Evolutionary conservation across 2,113 vertebrate species (phyloP), one percentile per base, ranked within the genome.

Genomic region (Coturnix japonica): DNA sequence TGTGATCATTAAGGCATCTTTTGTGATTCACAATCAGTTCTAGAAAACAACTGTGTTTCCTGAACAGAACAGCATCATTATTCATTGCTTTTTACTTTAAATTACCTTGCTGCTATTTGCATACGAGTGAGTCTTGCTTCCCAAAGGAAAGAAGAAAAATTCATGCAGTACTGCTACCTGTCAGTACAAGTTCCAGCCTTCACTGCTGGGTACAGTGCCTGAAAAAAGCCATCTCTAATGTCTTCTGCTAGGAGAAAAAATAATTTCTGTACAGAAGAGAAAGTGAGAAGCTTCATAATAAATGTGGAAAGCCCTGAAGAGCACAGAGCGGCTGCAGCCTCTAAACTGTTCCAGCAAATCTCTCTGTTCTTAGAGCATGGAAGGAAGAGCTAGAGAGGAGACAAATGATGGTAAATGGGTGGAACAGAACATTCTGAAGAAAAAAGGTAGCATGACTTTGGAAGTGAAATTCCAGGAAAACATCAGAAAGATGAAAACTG

Each of bases 401-500:
- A 88, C 67, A 95, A 89, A 86, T 41, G 77, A 91, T 0, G 11
- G 70, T 53, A 84, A 93, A 37, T 49, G 59, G 85, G 90, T 70
- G 71, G 83, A 81, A 70, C 46, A 75, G 88, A 54, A 88, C 66
- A 59, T 75, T 84, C 53, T 35, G 39, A 93, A 87, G 44, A 44
- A 83, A 82, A 89, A 91, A 64, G n/a, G 65, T 81, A 61, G 30
- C 11, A 61, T 19, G n/a, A 75, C 88, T 91, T 74, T 92, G 74
- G 83, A 94, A 90, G 57, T 59, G 20, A 84, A 94, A 95, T 59
- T 59, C 63, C 74, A 95, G 78, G 95, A 92, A 91, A 94, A 85
- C 84, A 95, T 78, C 91, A 92, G 84, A 90, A 94, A 86, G 84
- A 23, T 91, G 91, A 87, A 96, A 95, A 94, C 83, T 5, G 71